Percentiles rank a stretch among this genome's conserved stretches.
These are phyloP conservation scores for Dasypolia templi DNA, from an alignment of 2,888 invertebrate species.

Conservation along the genomic window DNA sequence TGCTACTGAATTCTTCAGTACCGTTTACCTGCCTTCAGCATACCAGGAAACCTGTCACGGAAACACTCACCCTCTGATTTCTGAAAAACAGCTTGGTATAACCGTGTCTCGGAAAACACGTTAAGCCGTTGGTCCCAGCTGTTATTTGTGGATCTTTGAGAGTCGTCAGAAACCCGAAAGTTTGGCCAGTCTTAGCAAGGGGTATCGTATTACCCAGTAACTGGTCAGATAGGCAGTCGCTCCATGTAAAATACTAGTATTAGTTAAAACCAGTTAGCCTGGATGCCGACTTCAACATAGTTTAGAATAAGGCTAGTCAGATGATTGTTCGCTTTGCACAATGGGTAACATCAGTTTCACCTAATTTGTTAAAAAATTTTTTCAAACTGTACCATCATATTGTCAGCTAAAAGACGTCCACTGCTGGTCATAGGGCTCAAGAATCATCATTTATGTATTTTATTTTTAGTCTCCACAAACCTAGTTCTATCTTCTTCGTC, in stretches of 20 bases:
- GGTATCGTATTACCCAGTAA: neutral
- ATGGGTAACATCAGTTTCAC: neutral
- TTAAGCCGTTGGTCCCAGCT: neutral
- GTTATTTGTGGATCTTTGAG: neutral
- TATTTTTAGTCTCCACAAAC: neutral
- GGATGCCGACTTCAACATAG: neutral
- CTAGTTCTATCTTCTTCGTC: neutral
- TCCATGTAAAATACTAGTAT: neutral
- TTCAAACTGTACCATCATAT: neutral
- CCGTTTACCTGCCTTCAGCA: conserved; percentile 26
- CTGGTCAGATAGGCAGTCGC: neutral
- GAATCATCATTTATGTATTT: neutral
- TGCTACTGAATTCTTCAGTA: conserved; percentile 51
- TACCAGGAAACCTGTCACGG: neutral
- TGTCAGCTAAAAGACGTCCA: neutral
- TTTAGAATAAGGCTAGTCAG: neutral
- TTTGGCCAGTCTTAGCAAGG: neutral
- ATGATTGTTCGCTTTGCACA: too few relatives aligned
- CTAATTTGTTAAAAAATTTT: neutral
- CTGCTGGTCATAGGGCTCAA: neutral
- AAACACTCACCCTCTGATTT: neutral
- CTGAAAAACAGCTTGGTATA: neutral
- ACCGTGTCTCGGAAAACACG: neutral
- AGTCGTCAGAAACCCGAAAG: neutral
- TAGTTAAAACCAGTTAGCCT: neutral